Base-by-base conservation (phyloP, 2,888 invertebrate species). In the Acleris emargana region DNA sequence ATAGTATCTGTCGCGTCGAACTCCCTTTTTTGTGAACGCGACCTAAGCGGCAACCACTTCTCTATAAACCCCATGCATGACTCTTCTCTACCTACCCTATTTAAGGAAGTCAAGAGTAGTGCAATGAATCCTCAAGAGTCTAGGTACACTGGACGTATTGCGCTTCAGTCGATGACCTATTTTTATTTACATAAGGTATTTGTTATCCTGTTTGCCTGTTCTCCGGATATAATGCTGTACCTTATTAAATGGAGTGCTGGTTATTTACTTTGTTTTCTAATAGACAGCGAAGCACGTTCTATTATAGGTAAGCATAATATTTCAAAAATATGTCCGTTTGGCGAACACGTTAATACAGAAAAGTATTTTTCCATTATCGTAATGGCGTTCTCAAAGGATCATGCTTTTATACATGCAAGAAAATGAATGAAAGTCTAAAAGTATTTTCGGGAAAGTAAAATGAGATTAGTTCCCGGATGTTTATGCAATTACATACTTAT, bases 111-210 rank as follows among this genome's bases (percentile, higher is more conserved):
- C 55, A 42, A 38, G 57, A 43, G 55, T 25, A 22, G 20, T 55
- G 55, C 32, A 45, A 51, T 52, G 45, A 61, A 61, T 25, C 47
- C 52, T 18, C 57, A 47, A 62, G 62, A 64, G 28, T 69, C 69
- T 50, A 49, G 55, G 13, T 62, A 58, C 60, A 49, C 53, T 64
- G 67, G 69, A 47, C 55, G 58, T 52, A 51, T 58, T 32, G 57
- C 43, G 64, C 61, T 64, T 64, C 64, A 64, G 60, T 67, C 62
- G 59, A 62, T 69, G 69, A 69, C 67, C 67, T 49, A 67, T 69
- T 69, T 69, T 61, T 58, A 67, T 68, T 66, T 64, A 55, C 38
- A 45, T 58, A 47, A 64, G 42, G 28, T 55, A 53, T 60, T 60
- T 66, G 66, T 66, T 66, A 57, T 52, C 60, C 66, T 66, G 61